Conservation (phyloP, 1,140 invertebrate species). For the Drosophila persimilis region DNA sequence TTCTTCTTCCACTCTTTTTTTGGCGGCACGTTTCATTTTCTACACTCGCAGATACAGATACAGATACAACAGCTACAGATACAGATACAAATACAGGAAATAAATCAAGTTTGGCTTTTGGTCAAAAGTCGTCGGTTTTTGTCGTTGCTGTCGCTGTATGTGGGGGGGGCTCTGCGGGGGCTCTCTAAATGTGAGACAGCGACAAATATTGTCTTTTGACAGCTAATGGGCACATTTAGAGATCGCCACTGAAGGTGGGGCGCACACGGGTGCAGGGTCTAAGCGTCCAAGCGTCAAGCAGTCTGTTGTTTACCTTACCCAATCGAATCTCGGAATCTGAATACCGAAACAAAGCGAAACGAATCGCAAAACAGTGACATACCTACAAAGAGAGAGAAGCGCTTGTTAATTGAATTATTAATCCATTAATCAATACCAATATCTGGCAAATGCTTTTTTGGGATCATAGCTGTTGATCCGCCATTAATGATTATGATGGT, state of each 20-base stretch:
- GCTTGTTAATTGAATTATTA: constrained; percentile 69
- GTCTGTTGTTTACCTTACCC: constrained; percentile 61
- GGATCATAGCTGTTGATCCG: constrained; percentile 3
- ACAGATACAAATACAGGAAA: constrained; percentile 63
- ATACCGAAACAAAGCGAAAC: constrained; percentile 13
- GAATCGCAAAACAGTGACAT: constrained; percentile 41
- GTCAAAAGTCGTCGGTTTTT: constrained; percentile 29
- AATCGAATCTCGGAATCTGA: not conserved
- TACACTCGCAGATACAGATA: constrained; percentile 21
- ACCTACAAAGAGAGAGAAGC: constrained; percentile 49
- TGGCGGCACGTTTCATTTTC: constrained; percentile 71
- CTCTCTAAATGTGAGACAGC: constrained; percentile 37
- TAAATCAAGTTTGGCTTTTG: constrained; percentile 79
- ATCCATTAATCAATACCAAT: constrained; percentile 73
- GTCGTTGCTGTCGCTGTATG: constrained; percentile 29
- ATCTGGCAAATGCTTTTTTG: constrained; percentile 23
- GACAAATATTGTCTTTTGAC: constrained; percentile 77
- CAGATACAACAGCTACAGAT: constrained; percentile 4
- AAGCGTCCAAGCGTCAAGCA: constrained; percentile 60
- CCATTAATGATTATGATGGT: constrained; percentile 13
- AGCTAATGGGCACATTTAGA: constrained; percentile 75
- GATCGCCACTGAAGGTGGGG: constrained; percentile 33
- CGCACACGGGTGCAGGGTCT: not conserved
- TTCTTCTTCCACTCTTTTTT: constrained; percentile 6
- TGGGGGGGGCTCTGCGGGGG: not conserved